phyloP scores from a whole-genome alignment of 1,140 invertebrate genomes.

The Babylonia areolata region DNA sequence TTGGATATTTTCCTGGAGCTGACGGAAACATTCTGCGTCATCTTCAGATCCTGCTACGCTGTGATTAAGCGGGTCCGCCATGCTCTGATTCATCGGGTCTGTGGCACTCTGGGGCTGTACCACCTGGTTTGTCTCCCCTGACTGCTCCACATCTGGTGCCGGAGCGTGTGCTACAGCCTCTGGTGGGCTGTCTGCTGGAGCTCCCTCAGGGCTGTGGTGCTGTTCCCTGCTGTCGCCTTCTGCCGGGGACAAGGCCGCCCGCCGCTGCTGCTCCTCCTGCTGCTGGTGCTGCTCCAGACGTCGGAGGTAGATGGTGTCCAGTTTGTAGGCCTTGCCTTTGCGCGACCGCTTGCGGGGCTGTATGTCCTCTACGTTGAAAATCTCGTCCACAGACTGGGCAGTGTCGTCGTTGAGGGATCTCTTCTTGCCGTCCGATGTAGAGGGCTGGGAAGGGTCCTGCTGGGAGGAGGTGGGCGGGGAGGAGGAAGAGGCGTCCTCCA shows the following conservation, averaged over 20 bases:
- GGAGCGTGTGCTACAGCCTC: neutral
- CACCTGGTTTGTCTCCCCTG: too few species aligned
- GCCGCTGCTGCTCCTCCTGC: constrained; percentile 17
- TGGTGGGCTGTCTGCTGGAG: neutral
- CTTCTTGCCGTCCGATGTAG: constrained; percentile 34
- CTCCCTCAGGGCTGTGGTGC: neutral
- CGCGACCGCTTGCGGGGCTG: constrained; percentile 81
- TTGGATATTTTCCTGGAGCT: constrained; percentile 44
- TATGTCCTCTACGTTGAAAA: constrained; percentile 44
- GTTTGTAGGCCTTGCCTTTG: constrained; percentile 87
- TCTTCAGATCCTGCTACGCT: neutral
- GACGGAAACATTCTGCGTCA: constrained; percentile 32
- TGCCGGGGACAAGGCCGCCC: neutral
- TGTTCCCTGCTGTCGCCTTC: neutral
- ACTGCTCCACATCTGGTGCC: neutral
- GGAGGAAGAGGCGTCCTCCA: neutral
- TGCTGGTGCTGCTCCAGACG: constrained; percentile 70
- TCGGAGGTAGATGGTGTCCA: constrained; percentile 80
- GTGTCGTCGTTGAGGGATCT: neutral
- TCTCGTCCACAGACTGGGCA: constrained; percentile 17
- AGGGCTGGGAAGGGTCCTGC: neutral
- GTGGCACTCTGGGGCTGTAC: neutral
- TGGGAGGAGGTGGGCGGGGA: neutral
- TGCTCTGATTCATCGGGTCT: constrained; percentile 29
- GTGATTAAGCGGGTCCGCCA: constrained; percentile 15